Conservation (phyloP, 2,888 invertebrate genomes). For the Eupithecia pulchellata region DNA sequence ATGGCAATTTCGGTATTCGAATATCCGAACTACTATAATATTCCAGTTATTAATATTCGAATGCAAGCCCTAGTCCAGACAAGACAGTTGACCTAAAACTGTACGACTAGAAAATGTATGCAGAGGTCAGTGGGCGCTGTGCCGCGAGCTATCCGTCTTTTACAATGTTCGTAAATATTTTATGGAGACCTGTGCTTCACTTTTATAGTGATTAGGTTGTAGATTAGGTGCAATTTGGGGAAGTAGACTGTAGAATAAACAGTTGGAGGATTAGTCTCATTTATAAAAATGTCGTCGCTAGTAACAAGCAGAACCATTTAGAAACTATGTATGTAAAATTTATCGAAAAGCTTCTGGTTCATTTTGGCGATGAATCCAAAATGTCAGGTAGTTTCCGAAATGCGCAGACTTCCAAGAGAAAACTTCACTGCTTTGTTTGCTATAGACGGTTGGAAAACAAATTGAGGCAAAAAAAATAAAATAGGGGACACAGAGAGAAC, state of each 20-base stretch:
- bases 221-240: not conserved
- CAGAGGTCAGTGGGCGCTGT: slow-evolving; percentile 48
- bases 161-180: slow-evolving; percentile 25
- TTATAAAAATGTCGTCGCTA: not conserved
- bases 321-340: not conserved
- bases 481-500: not conserved
- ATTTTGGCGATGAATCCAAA: not conserved
- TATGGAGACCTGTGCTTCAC: slow-evolving; percentile 16
- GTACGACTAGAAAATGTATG: slow-evolving; percentile 51
- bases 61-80: not conserved
- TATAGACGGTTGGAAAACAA: not conserved
- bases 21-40: too few relatives aligned
- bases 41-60: too few relatives aligned
- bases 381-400: too few relatives aligned
- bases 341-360: too few relatives aligned
- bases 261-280: not conserved
- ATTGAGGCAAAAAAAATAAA: not conserved
- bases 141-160: slow-evolving; percentile 15
- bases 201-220: slow-evolving; percentile 22
- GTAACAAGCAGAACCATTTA: not conserved
- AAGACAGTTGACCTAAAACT: slow-evolving; percentile 54
- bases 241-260: not conserved
- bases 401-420: too few relatives aligned
- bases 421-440: too few relatives aligned
- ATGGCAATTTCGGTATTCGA: too few relatives aligned